Conservation (phyloP, 30 jellyfish, hydroid and myxozoan species). For the Clytia hemisphaerica region DNA sequence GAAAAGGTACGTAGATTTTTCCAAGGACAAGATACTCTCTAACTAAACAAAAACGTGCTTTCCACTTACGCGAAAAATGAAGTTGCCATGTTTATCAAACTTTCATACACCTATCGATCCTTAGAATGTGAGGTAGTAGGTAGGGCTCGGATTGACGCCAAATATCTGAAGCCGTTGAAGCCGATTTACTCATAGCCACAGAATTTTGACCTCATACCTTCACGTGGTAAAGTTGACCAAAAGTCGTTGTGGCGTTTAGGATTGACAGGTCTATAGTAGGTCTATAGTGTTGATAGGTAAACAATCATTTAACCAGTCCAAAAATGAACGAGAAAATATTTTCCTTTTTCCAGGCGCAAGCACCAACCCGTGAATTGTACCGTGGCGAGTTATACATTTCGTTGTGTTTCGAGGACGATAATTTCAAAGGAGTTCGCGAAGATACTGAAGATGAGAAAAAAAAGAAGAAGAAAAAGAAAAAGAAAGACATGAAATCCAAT, state of each 20-base stretch:
- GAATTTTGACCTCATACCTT: too few relatives aligned
- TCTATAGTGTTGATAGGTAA: neutral
- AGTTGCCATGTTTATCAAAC: too few relatives aligned
- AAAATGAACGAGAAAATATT: neutral
- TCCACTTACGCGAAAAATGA: too few relatives aligned
- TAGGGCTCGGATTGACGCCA: too few relatives aligned
- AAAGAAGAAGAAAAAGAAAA: conserved; percentile 41
- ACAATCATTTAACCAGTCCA: neutral
- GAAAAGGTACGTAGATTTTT: conserved; percentile 81
- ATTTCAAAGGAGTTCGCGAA: conserved; percentile 17
- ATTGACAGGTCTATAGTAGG: neutral
- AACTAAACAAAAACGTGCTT: too few relatives aligned
- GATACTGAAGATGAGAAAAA: conserved; percentile 3
- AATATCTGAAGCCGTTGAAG: too few relatives aligned
- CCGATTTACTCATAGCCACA: too few relatives aligned
- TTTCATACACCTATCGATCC: too few relatives aligned
- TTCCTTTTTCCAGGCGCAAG: conserved; percentile 6
- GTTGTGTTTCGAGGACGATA: conserved; percentile 55
- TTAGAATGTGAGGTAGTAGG: too few relatives aligned
- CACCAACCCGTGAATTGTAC: conserved; percentile 42
- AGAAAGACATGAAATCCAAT: conserved; percentile 22
- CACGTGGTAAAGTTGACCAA: too few relatives aligned
- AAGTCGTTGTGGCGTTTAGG: neutral
- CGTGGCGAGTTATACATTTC: conserved; percentile 57
- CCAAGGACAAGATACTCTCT: neutral